phyloP scores from a whole-genome alignment of 2,888 invertebrate species.

The Clusia tigrina region DNA sequence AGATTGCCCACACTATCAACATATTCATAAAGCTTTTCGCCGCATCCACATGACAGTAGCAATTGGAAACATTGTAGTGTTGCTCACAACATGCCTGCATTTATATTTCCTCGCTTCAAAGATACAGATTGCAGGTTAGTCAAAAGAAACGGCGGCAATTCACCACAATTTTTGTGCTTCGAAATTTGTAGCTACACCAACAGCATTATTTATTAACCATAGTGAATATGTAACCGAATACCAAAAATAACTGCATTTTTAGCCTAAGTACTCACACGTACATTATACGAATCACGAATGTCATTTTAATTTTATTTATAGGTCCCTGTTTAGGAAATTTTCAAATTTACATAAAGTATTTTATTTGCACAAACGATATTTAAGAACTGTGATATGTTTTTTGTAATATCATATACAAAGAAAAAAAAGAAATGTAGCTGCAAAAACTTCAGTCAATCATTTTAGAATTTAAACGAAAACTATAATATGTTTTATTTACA shows the following conservation, averaged over 20 bases:
- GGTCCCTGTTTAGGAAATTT: no score
- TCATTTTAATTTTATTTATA: not conserved
- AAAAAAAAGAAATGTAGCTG: slow-evolving; percentile 26
- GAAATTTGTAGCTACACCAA: not conserved
- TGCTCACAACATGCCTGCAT: slow-evolving; percentile 74
- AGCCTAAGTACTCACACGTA: not conserved
- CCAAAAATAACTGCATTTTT: slow-evolving; percentile 34
- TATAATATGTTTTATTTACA: no score
- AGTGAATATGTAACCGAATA: slow-evolving; percentile 27
- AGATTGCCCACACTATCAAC: slow-evolving; percentile 81
- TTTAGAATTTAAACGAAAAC: no score
- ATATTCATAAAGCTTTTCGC: slow-evolving; percentile 77
- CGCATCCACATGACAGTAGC: slow-evolving; percentile 80
- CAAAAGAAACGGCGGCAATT: not conserved
- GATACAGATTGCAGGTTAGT: slow-evolving; percentile 57
- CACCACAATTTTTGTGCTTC: not conserved
- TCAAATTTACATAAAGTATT: not conserved
- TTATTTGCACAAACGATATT: not conserved
- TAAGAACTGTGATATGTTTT: slow-evolving; percentile 11
- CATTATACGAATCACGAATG: not conserved
- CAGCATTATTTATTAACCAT: slow-evolving; percentile 8
- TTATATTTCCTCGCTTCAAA: slow-evolving; percentile 71
- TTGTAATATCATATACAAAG: not conserved
- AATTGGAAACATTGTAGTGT: slow-evolving; percentile 78
- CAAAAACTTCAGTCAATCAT: slow-evolving; percentile 27